A percentile compares a stretch with the other conserved stretches of the same genome.
These are phyloP conservation scores for Ptilorrhoa leucosticta DNA, from an alignment of 2,113 vertebrate genomes.

Conservation along the genomic window DNA sequence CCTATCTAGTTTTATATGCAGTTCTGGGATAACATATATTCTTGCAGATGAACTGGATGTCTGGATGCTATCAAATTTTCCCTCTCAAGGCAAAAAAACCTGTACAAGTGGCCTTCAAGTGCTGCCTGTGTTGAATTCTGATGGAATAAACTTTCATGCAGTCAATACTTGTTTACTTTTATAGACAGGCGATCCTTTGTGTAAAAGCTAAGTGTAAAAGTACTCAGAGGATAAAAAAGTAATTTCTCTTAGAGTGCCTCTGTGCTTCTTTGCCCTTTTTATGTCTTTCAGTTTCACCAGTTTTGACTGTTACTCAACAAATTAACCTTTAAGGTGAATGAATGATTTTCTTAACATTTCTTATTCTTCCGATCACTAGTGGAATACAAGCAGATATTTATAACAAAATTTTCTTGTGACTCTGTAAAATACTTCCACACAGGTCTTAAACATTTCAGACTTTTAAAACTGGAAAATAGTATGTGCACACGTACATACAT, in stretches of 20 bases:
- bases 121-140: neutral
- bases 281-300: neutral
- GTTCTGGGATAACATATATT: neutral
- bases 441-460: neutral
- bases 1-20: neutral
- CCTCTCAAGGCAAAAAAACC: neutral
- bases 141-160: neutral
- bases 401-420: neutral
- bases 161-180: neutral
- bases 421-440: neutral
- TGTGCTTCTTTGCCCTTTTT: neutral
- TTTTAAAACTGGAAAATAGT: neutral
- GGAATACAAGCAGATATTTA: neutral
- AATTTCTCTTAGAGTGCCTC: neutral
- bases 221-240: neutral
- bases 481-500: neutral
- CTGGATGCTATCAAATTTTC: accelerated
- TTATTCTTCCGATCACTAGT: neutral
- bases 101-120: neutral
- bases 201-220: neutral
- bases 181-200: neutral
- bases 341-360: neutral
- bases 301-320: neutral
- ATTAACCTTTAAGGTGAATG: neutral
- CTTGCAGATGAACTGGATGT: neutral